Percentiles rank a stretch among this genome's conserved stretches.
Evolutionary conservation across 1,140 invertebrate genomes (phyloP).

Genomic region (Eufriesea mexicana): DNA sequence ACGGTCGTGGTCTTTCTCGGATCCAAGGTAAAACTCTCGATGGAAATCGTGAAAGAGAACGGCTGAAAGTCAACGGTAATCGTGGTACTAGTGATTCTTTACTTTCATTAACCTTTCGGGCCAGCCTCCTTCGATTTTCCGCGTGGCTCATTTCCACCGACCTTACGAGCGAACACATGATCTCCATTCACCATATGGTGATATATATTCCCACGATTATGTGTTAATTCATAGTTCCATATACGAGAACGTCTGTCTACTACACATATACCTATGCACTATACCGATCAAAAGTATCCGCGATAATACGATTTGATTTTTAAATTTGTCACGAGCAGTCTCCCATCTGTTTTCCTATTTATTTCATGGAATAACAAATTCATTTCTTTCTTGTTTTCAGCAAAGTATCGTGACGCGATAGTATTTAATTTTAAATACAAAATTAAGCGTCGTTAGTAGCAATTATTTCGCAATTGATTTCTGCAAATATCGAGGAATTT

Average conservation of each 20-base stretch:
- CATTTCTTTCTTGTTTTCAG: too few relatives aligned
- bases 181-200: constrained; percentile 1
- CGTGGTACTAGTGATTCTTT: constrained; percentile 15
- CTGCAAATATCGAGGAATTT: too few relatives aligned
- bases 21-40: constrained; percentile 1
- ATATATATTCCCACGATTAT: constrained; percentile 1
- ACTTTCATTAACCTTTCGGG: constrained; percentile 36
- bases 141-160: constrained; percentile 3
- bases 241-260: background rate
- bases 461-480: too few relatives aligned
- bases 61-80: constrained; percentile 30
- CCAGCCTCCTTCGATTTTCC: constrained; percentile 8
- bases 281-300: too few relatives aligned
- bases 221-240: constrained; percentile 13
- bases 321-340: too few relatives aligned
- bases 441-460: too few relatives aligned
- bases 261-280: background rate
- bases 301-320: too few relatives aligned
- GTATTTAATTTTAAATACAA: too few relatives aligned
- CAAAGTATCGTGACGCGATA: too few relatives aligned
- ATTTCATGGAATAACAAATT: too few relatives aligned
- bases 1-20: constrained; percentile 5
- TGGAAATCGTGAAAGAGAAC: constrained; percentile 12
- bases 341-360: too few relatives aligned
- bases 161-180: background rate